Base-by-base conservation (phyloP, 2,113 vertebrate genomes). In the Caloenas nicobarica region DNA sequence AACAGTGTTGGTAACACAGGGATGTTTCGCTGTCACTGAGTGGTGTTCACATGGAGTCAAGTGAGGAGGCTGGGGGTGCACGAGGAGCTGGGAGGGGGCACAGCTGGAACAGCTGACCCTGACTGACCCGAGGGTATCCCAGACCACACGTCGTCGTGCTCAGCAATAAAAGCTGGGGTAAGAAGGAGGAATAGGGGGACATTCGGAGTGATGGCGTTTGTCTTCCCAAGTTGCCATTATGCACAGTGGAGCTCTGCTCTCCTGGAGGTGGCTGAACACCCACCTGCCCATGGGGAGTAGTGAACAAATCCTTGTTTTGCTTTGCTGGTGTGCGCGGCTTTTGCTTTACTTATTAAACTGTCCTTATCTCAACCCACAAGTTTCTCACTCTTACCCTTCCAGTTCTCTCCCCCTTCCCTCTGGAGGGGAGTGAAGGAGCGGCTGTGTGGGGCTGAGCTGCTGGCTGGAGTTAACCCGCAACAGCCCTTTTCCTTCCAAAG, bases 201-300 rank as follows among this genome's bases (percentile, higher is more conserved):
- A 1, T 36, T 76, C 1, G 0, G 4, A 44, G 6, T 15, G 4
- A 23, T 2, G n/a, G n/a, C n/a, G n/a, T n/a, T n/a, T n/a, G 13
- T 42, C 48, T 80, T 69, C 28, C 23, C 26, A 25, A 19, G 15
- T 38, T 21, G n/a, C 50, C 0, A 0, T 69, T 38, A 11, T 0
- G 0, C 0, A 1, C 40, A 9, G 4, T 16, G 21, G 36, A 60
- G 31, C 60, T 16, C 46, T 34, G 61, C 12, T 54, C 1, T 62
- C 29, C 46, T 74, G 26, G 28, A 6, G 28, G 1, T 40, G 36
- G 51, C 40, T 56, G 64, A 50, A 12, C 12, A 10, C 16, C 3
- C 26, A n/a, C 62, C 34, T 71, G 17, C 44, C 44, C 44, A 0
- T 15, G 26, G n/a, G 23, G n/a, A 58, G 23, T 2, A 6, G 7